Conservation (phyloP, 2,113 vertebrate genomes). For the Gopherus evgoodei region DNA sequence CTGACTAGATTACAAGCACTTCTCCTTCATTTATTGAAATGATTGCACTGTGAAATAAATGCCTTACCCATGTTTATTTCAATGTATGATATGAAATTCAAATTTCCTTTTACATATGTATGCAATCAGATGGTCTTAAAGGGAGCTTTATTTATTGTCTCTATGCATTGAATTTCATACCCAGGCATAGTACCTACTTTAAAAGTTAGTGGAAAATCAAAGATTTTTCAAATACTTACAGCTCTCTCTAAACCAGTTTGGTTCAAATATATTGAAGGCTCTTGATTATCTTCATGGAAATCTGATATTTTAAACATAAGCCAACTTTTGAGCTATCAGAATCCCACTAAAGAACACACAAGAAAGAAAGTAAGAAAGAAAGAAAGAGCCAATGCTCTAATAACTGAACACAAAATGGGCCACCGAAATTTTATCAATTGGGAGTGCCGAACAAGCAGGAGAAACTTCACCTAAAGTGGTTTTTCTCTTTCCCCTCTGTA, state of each 20-base stretch:
- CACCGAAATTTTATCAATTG: background rate
- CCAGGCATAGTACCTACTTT: background rate
- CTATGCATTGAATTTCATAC: slow-evolving; percentile 44
- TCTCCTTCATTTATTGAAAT: slow-evolving; percentile 55
- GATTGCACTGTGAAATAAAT: slow-evolving; percentile 58
- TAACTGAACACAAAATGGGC: background rate
- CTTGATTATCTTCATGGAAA: background rate
- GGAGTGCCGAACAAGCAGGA: background rate
- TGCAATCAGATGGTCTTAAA: slow-evolving; percentile 69
- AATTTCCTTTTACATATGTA: slow-evolving; percentile 72
- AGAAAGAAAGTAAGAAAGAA: no score
- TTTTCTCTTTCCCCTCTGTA: background rate
- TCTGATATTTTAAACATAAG: background rate
- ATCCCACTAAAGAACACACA: background rate
- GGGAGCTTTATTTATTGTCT: slow-evolving; percentile 63
- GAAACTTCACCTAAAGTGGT: background rate
- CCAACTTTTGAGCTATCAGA: background rate
- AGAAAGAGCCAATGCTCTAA: background rate
- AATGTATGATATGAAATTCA: slow-evolving; percentile 68
- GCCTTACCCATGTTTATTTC: slow-evolving; percentile 60
- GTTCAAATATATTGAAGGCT: background rate
- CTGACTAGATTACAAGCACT: slow-evolving; percentile 55
- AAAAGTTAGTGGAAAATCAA: slow-evolving; percentile 6
- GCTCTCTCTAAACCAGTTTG: background rate
- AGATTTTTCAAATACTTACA: slow-evolving; percentile 3